These are phyloP conservation scores for Parazoanthus darwini DNA, from an alignment of 92 coral and sea anemone genomes.

Conservation along the genomic window DNA sequence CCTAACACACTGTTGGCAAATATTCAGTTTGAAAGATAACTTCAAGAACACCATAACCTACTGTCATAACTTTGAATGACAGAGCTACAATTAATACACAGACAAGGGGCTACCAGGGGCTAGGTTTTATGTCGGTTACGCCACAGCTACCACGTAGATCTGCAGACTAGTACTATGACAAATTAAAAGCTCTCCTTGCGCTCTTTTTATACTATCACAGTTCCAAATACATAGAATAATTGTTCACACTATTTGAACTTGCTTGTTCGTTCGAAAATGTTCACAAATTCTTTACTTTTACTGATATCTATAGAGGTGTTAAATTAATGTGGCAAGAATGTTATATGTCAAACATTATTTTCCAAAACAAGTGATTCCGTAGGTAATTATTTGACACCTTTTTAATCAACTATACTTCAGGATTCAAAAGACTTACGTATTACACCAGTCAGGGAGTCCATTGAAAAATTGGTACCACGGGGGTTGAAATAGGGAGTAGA, in stretches of 20 bases:
- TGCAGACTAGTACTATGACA: background rate
- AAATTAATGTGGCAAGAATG: background rate
- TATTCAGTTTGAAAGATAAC: slow-evolving; percentile 21
- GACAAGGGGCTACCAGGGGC: background rate
- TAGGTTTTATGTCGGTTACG: background rate
- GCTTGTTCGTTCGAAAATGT: background rate
- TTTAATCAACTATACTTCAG: background rate
- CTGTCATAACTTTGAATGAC: slow-evolving; percentile 17
- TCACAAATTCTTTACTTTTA: background rate
- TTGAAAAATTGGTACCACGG: background rate
- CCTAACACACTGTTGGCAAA: slow-evolving; percentile 27
- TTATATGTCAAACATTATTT: background rate
- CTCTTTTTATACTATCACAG: background rate
- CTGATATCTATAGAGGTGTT: slow-evolving; percentile 2
- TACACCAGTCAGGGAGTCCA: background rate
- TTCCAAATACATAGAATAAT: background rate
- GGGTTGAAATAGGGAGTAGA: no score
- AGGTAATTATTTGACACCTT: background rate
- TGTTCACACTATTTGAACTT: no score
- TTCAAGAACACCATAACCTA: slow-evolving; percentile 13
- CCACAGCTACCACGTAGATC: background rate
- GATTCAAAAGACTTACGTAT: background rate
- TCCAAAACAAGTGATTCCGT: background rate
- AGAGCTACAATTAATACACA: background rate
- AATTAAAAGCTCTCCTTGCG: background rate